Evolutionary conservation across 30 jellyfish, hydroid and myxozoan genomes (phyloP).

Genomic region (Hydractinia echinata): DNA sequence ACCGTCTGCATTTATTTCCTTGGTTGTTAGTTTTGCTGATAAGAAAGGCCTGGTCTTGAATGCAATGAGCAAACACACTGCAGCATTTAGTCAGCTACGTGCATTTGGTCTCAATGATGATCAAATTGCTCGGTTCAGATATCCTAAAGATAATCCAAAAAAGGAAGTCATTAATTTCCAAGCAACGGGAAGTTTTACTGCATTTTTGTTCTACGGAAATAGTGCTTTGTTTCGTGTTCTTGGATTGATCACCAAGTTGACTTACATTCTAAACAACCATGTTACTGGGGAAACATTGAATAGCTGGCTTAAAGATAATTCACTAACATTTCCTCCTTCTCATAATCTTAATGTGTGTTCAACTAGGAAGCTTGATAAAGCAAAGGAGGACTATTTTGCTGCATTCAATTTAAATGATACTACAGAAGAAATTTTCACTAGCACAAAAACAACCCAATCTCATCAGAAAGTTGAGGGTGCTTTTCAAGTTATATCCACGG

Average conservation of each 20-base stretch:
- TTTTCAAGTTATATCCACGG: not conserved
- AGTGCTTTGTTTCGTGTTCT: constrained; percentile 17
- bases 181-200: not conserved
- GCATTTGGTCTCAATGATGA: not conserved
- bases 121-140: not conserved
- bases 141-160: not conserved
- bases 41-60: not conserved
- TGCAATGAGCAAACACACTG: constrained; percentile 1
- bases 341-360: not conserved
- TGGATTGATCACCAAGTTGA: constrained; percentile 12
- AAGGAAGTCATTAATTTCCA: not conserved
- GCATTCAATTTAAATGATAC: constrained; percentile 6
- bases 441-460: not conserved
- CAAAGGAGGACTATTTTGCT: not conserved
- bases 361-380: not conserved
- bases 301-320: not conserved
- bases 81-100: not conserved
- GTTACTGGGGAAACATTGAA: constrained; percentile 24
- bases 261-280: constrained; percentile 1
- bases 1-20: constrained; percentile 17
- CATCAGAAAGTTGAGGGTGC: not conserved
- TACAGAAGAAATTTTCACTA: not conserved
- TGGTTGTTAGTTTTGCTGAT: not conserved
- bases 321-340: not conserved
- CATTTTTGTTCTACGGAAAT: constrained; percentile 14